phyloP scores from a whole-genome alignment of 2,888 invertebrate genomes.

The Leptinotarsa rubiginosa region DNA sequence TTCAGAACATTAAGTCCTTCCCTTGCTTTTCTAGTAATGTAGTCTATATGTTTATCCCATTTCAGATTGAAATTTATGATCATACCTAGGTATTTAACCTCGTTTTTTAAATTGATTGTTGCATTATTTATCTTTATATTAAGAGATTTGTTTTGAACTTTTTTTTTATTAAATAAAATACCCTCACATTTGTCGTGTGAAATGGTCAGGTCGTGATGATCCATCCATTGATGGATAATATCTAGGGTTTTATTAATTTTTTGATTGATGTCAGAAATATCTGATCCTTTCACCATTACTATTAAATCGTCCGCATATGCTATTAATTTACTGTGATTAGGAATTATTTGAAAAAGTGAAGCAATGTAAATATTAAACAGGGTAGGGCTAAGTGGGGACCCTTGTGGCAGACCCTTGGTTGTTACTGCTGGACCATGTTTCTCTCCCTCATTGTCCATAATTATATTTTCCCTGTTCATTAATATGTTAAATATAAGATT shows the following conservation, averaged over 20 bases:
- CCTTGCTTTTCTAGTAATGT: conserved; percentile 15
- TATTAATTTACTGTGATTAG: conserved; percentile 13
- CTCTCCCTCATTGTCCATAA: too few relatives aligned
- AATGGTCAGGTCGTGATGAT: too few relatives aligned
- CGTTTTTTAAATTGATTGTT: conserved; percentile 18
- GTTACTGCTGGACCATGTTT: too few relatives aligned
- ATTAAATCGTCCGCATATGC: conserved; percentile 24
- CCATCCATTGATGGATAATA: background rate
- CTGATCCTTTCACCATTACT: conserved; percentile 4
- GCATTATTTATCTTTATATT: conserved; percentile 11
- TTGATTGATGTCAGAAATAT: background rate
- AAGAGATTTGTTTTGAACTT: too few relatives aligned
- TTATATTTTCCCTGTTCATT: background rate
- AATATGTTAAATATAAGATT: conserved; percentile 4
- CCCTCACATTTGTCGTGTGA: too few relatives aligned
- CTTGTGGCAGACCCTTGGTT: background rate
- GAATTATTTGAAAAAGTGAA: conserved; percentile 22
- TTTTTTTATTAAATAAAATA: too few relatives aligned
- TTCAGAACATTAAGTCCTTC: conserved; percentile 30
- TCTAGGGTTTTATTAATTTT: conserved; percentile 18
- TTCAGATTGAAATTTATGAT: conserved; percentile 26
- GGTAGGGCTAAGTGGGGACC: conserved; percentile 5
- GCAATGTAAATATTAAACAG: conserved; percentile 25
- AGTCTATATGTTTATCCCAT: conserved; percentile 31
- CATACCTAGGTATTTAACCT: conserved; percentile 29